phyloP scores from a whole-genome alignment of 2,113 vertebrate species.

The Sinocyclocheilus anophthalmus region DNA sequence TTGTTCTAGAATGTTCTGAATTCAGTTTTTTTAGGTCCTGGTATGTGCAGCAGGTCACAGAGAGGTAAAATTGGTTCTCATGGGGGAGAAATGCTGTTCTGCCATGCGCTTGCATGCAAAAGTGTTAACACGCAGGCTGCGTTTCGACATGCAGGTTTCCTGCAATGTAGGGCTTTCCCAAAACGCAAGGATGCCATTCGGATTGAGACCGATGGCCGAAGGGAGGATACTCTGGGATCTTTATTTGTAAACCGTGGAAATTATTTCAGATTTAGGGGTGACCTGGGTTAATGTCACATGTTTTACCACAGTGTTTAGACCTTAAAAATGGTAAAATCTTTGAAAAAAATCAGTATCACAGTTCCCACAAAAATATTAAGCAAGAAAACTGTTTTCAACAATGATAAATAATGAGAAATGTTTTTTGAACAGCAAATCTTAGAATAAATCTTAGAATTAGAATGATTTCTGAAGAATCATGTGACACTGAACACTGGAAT shows the following conservation, averaged over 20 bases:
- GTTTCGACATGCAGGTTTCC: background rate
- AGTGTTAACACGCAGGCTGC: constrained; percentile 1
- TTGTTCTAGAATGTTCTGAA: constrained; percentile 40
- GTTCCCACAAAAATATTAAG: no score
- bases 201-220: background rate
- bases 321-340: no score
- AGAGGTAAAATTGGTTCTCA: constrained; percentile 38
- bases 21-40: constrained; percentile 31
- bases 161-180: constrained; percentile 10
- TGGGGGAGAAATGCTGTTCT: constrained; percentile 30
- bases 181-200: background rate
- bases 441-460: no score
- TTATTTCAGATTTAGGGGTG: background rate
- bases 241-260: background rate
- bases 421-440: no score
- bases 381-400: no score
- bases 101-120: constrained; percentile 20
- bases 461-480: no score
- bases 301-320: background rate
- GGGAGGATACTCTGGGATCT: background rate
- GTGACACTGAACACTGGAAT: no score
- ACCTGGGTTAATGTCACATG: background rate
- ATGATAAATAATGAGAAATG: no score
- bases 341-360: no score
- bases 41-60: constrained; percentile 39